These are phyloP conservation scores for Petroica traversi DNA, from an alignment of 2,113 vertebrate genomes.

Conservation along the genomic window DNA sequence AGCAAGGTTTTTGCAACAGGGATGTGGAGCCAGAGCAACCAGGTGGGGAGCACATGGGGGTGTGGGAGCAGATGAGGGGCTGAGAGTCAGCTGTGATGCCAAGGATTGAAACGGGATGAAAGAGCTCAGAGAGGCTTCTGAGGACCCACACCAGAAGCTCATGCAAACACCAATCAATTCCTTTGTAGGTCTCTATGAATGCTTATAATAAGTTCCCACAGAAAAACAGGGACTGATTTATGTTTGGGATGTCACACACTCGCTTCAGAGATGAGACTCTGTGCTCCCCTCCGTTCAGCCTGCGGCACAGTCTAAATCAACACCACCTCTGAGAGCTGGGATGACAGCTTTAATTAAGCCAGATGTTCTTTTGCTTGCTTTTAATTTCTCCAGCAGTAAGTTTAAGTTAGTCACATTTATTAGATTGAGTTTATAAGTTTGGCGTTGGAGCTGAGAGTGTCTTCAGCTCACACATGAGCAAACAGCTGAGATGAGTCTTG, in stretches of 20 bases:
- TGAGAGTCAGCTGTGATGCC: not conserved
- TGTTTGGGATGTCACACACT: not conserved
- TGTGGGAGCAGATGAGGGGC: not conserved
- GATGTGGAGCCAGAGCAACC: not conserved
- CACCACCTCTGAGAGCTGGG: not conserved
- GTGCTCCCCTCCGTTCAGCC: not conserved
- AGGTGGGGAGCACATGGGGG: not conserved
- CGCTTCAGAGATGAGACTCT: not conserved
- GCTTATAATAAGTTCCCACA: not conserved
- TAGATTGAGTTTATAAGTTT: conserved; percentile 28
- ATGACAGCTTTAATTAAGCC: conserved; percentile 58
- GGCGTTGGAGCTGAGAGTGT: not conserved
- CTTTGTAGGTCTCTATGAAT: not conserved
- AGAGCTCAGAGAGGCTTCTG: not conserved
- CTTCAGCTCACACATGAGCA: conserved; percentile 48
- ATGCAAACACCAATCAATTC: not conserved
- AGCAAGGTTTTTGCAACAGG: not conserved
- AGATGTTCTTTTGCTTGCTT: conserved; percentile 41
- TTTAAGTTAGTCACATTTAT: conserved; percentile 60
- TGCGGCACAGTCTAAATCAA: not conserved
- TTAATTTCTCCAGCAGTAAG: conserved; percentile 67
- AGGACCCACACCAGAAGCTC: not conserved
- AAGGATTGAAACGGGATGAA: rapidly evolving
- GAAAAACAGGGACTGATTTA: not conserved
- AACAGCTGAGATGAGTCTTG: conserved; percentile 67